These are phyloP conservation scores for Perithous albicinctus DNA, from an alignment of 2,888 invertebrate genomes.

Conservation along the genomic window DNA sequence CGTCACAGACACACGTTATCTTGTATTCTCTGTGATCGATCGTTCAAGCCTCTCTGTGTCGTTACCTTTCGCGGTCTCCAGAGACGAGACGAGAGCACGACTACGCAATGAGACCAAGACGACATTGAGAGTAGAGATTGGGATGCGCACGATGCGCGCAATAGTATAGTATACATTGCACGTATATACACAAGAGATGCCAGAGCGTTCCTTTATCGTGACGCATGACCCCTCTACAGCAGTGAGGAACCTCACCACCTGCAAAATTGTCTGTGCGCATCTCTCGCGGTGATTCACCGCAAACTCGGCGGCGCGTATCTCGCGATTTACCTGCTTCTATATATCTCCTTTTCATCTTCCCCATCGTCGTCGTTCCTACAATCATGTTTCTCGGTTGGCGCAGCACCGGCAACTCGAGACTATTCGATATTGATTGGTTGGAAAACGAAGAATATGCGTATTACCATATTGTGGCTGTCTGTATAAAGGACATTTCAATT, in stretches of 20 bases:
- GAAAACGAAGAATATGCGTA: slow-evolving; percentile 1
- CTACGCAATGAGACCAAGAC: slow-evolving; percentile 26
- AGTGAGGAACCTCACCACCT: slow-evolving; percentile 30
- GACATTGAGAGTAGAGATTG: neutral
- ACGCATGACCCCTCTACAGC: slow-evolving; percentile 60
- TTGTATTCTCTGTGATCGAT: slow-evolving; percentile 42
- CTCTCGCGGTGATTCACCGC: slow-evolving; percentile 42
- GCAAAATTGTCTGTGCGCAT: slow-evolving; percentile 35
- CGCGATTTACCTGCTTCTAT: slow-evolving; percentile 38
- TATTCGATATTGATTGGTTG: slow-evolving; percentile 1
- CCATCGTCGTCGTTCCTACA: neutral
- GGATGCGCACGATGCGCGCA: slow-evolving; percentile 19
- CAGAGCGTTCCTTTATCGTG: slow-evolving; percentile 51
- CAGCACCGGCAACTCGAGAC: neutral
- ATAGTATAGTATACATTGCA: slow-evolving; percentile 53
- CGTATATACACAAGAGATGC: too few species aligned
- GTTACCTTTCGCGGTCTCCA: slow-evolving; percentile 36
- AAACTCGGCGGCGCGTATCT: slow-evolving; percentile 28
- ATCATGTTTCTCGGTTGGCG: neutral
- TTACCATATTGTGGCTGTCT: neutral
- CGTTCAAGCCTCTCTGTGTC: slow-evolving; percentile 16
- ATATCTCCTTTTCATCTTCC: slow-evolving; percentile 3
- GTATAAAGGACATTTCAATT: neutral
- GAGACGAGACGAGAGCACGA: slow-evolving; percentile 11
- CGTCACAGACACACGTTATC: slow-evolving; percentile 48